Conservation (phyloP, 2,797 vertebrate genomes). For the Diglossa cyanea region DNA sequence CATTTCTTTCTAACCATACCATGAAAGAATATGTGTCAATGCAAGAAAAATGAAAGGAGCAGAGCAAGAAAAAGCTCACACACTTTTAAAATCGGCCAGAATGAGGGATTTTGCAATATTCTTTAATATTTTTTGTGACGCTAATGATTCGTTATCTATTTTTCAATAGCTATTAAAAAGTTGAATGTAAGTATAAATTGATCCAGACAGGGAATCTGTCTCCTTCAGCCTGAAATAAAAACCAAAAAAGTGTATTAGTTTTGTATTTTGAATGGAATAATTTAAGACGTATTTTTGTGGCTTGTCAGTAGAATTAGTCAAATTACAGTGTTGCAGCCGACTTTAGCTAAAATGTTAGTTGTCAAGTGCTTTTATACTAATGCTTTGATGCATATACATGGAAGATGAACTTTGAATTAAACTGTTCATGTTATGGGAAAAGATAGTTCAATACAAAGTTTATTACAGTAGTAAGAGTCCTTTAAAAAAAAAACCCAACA, state of each 20-base stretch:
- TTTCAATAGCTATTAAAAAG: neutral
- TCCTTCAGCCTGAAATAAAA: neutral
- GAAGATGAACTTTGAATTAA: neutral
- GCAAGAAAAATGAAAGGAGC: constrained; percentile 1
- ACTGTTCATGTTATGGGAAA: neutral
- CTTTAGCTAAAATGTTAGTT: neutral
- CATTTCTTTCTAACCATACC: constrained; percentile 4
- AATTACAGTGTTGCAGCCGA: neutral
- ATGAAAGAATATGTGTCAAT: neutral
- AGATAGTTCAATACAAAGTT: neutral
- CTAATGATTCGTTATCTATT: neutral
- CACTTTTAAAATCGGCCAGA: neutral
- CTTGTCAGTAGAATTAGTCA: neutral
- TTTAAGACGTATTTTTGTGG: neutral
- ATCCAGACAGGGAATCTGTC: neutral
- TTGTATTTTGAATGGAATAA: neutral
- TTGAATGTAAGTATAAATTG: neutral
- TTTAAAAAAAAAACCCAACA: neutral
- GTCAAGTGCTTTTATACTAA: neutral
- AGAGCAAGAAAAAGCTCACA: neutral
- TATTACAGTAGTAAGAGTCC: neutral
- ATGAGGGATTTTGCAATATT: constrained; percentile 15
- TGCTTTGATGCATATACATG: neutral
- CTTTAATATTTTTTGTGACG: neutral
- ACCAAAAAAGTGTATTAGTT: neutral